A percentile compares a stretch with the other conserved stretches of the same genome.
Conservation (phyloP, 1,140 invertebrate genomes). For the Halesus radiatus region DNA sequence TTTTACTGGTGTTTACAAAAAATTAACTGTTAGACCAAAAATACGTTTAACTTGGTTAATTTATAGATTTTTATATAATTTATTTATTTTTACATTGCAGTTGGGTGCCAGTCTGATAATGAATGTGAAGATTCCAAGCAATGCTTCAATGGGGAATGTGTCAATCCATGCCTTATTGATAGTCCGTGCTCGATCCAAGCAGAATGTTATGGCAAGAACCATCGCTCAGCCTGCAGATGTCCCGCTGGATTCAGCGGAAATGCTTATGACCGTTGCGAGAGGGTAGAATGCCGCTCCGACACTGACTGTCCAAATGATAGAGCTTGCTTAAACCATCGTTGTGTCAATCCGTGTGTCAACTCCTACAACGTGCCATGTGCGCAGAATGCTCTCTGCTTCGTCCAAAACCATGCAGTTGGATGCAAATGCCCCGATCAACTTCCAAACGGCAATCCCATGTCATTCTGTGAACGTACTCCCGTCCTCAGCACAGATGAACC, state of each 20-base stretch:
- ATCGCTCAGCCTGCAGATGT: slow-evolving; percentile 83
- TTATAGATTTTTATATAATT: not conserved
- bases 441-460: slow-evolving; percentile 82
- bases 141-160: slow-evolving; percentile 86
- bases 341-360: slow-evolving; percentile 79
- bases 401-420: slow-evolving; percentile 80
- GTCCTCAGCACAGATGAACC: slow-evolving; percentile 70
- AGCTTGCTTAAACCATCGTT: slow-evolving; percentile 79
- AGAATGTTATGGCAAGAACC: slow-evolving; percentile 83
- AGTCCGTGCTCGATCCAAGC: slow-evolving; percentile 87
- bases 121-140: slow-evolving; percentile 84
- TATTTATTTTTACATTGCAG: slow-evolving; percentile 65
- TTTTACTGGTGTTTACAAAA: not conserved
- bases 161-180: slow-evolving; percentile 83
- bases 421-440: slow-evolving; percentile 84
- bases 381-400: slow-evolving; percentile 83
- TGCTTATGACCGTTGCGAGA: slow-evolving; percentile 82
- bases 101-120: slow-evolving; percentile 84
- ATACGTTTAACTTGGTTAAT: too few species aligned
- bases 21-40: not conserved
- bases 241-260: slow-evolving; percentile 79
- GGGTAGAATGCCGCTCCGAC: slow-evolving; percentile 84
- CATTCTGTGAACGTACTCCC: slow-evolving; percentile 77
- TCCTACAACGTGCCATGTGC: slow-evolving; percentile 78
- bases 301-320: slow-evolving; percentile 80